Percentiles rank a stretch among this genome's conserved stretches.
Evolutionary conservation across 2,797 vertebrate genomes (phyloP).

Genomic region (Sebastes goodei): DNA sequence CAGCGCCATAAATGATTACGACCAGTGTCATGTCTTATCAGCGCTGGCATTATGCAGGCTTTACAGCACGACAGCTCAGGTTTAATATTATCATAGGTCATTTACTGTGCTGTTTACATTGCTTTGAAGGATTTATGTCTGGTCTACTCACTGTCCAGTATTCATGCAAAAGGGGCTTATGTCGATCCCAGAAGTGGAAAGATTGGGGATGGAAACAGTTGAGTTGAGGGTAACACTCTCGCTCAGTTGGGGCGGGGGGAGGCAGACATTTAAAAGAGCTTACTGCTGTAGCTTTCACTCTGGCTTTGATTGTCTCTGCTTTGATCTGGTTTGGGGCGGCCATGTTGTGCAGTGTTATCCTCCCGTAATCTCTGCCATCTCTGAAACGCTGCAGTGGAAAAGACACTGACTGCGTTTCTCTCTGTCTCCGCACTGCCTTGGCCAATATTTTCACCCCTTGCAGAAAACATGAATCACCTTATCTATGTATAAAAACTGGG

Average conservation of each 20-base stretch:
- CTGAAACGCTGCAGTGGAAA: conserved; percentile 64
- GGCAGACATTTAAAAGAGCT: conserved; percentile 80
- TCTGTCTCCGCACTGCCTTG: conserved; percentile 22
- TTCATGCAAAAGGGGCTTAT: conserved; percentile 60
- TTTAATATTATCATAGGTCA: conserved; percentile 73
- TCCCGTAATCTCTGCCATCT: conserved; percentile 76
- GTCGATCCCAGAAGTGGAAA: conserved; percentile 61
- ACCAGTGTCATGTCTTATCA: conserved; percentile 74
- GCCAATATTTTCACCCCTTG: conserved; percentile 35
- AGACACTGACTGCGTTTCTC: conserved; percentile 56
- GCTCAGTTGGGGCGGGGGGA: conserved; percentile 45
- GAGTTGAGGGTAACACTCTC: conserved; percentile 61
- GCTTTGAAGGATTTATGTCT: conserved; percentile 77
- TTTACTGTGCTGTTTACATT: conserved; percentile 72
- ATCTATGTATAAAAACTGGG: conserved; percentile 42
- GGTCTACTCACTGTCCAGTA: conserved; percentile 54
- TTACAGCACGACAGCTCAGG: conserved; percentile 47
- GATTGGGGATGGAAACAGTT: conserved; percentile 66
- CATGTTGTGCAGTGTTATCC: conserved; percentile 80
- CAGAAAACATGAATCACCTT: conserved; percentile 41
- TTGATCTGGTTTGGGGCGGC: conserved; percentile 81
- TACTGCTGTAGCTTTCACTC: conserved; percentile 79
- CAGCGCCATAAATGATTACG: conserved; percentile 67
- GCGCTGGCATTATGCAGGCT: conserved; percentile 54
- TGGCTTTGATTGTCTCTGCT: conserved; percentile 83